Evolutionary conservation across 37 sponge, comb jelly and placozoan species (phyloP), one percentile per base, ranked within the genome.

Genomic region (Bolinopsis microptera): DNA sequence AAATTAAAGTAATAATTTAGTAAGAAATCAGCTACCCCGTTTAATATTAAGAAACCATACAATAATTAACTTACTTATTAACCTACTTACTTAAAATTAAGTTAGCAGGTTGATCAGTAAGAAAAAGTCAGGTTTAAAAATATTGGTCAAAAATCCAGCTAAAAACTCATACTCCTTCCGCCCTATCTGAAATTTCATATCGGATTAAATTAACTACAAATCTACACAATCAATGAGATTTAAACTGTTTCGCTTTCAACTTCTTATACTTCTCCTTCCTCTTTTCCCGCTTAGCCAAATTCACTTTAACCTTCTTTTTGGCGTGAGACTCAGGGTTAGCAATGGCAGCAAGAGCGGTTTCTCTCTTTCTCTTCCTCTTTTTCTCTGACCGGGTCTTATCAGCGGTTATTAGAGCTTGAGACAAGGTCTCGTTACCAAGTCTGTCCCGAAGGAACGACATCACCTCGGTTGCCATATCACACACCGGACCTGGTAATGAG

Each of bases 311-410:
- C 80, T 77, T 77, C 35, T 32, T 27, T 18, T 77, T 77, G 1
- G 80, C 80, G 0, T 34, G 80, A 34, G 32, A 77, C 22, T 77
- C 80, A 22, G 80, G 80, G 13, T 27, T 18, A 16, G 80, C 80
- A 16, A 77, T 77, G 5, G 35, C 80, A 13, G 80, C 27, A 5
- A 77, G 80, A 31, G 80, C 80, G 0, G 27, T 32, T 32, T 77
- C 80, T 1, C 80, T 1, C 36, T 77, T 77, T 32, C 80, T 77
- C 80, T 77, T 77, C 36, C 36, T 77, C 35, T 77, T 77, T 36
- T 34, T 77, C 5, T 77, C 80, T 32, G 33, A 28, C 36, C 0
- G 32, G 5, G 32, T 13, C 32, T 77, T 77, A 18, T 31, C 36
- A 77, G 80, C 80, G 33, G 80, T 32, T 1, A 77, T 36, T 34